phyloP scores from a whole-genome alignment of 2,113 vertebrate species.

The Turdus rufiventris region DNA sequence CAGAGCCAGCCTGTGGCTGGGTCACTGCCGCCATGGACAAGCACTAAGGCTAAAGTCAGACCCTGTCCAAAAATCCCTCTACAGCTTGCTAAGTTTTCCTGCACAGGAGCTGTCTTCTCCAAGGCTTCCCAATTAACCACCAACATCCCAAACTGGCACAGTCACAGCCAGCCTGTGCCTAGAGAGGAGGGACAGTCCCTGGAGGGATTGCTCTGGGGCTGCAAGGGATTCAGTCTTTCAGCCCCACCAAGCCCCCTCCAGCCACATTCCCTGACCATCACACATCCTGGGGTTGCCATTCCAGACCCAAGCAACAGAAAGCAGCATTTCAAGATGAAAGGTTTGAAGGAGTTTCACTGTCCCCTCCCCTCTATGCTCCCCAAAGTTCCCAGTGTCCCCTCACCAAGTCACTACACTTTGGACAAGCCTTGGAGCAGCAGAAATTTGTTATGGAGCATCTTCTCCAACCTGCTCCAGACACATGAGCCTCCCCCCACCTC shows the following conservation, averaged over 20 bases:
- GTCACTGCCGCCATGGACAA: background rate
- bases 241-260: background rate
- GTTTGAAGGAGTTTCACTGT: background rate
- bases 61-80: fast-evolving
- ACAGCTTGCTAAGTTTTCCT: background rate
- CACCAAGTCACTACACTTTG: background rate
- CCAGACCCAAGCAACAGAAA: background rate
- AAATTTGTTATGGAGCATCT: background rate
- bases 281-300: background rate
- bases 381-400: background rate
- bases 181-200: background rate
- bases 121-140: background rate
- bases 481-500: fast-evolving
- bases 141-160: background rate
- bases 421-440: background rate
- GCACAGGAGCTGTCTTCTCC: background rate
- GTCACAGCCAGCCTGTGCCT: background rate
- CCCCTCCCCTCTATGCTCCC: fast-evolving
- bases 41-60: background rate
- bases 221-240: background rate
- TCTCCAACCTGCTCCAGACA: background rate
- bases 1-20: background rate
- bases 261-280: background rate
- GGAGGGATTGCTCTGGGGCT: background rate
- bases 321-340: background rate